These are phyloP conservation scores for Pyxicephalus adspersus DNA, from an alignment of 2,113 vertebrate species.

Conservation along the genomic window DNA sequence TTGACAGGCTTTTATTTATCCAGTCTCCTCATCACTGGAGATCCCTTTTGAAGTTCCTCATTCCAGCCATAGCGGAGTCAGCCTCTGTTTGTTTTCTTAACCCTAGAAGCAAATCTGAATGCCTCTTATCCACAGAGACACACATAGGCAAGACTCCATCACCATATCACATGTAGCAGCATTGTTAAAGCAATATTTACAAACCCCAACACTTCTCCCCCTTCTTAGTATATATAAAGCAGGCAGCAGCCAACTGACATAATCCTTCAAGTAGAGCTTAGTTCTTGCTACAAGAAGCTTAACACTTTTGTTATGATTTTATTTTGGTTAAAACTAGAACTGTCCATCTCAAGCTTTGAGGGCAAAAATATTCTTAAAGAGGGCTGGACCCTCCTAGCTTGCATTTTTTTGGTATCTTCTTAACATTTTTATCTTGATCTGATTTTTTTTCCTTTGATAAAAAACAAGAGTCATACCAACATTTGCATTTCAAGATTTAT, in stretches of 20 bases:
- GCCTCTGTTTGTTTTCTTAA: conserved; percentile 55
- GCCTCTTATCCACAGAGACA: conserved; percentile 45
- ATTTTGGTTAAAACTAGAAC: no score
- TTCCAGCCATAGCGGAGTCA: conserved; percentile 53
- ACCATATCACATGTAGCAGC: conserved; percentile 39
- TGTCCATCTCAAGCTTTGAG: no score
- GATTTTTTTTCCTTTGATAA: no score
- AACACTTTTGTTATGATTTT: not conserved
- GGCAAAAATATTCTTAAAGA: no score
- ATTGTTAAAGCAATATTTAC: conserved; percentile 53
- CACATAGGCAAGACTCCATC: conserved; percentile 41
- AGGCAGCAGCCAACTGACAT: conserved; percentile 13
- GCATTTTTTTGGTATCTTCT: no score
- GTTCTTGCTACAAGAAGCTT: conserved; percentile 4
- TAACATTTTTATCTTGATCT: no score
- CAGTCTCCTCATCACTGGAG: conserved; percentile 46
- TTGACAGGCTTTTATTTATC: conserved; percentile 55
- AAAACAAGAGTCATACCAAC: no score
- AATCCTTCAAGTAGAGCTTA: conserved; percentile 27
- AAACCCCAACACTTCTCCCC: conserved; percentile 44
- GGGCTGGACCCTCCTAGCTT: no score
- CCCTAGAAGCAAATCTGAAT: conserved; percentile 55
- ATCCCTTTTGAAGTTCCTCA: conserved; percentile 53
- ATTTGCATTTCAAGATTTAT: no score
- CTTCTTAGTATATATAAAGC: conserved; percentile 42